Base-by-base conservation (phyloP, 2,888 invertebrate genomes). In the Colletes collaris region DNA sequence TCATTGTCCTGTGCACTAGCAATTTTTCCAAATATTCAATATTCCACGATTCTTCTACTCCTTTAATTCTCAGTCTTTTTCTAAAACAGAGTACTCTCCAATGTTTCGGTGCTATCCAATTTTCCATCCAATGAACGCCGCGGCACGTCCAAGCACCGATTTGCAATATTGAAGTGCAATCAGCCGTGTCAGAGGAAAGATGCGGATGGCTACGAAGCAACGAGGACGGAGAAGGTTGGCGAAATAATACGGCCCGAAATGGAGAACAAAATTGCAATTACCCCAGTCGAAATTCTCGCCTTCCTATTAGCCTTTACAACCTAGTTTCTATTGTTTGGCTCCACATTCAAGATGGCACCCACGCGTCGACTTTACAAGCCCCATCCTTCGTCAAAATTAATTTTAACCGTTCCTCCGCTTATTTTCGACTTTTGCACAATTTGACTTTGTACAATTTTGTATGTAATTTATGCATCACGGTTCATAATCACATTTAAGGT, bases 181-280 rank as follows among this genome's bases (percentile, higher is more conserved):
- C 72, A 65, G 27, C 53, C 65, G 55, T n/a, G 72, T 52, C 3
- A 19, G 46, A 27, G n/a, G 16, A 69, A 66, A 49, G 37, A 44
- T 27, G n/a, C 59, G 50, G 60, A 46, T 46, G 44, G 64, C 35
- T 66, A 62, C 66, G 46, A 19, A 44, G 53, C 65, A 69, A 65
- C 44, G 50, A 40, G 19, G 27, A 59, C 4, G 27, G 55, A 53
- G 44, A 63, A 44, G 58, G 69, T 66, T 59, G 75, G 19, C 46
- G 62, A 49, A 64, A 37, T 37, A 66, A 58, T 55, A 55, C 37
- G 60, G 49, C 46, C 10, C 68, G 76, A 86, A 84, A 86, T 78
- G 80, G 73, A 80, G 83, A 88, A 89, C 87, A 89, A 90, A 77
- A 90, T 90, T 89, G 87, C 88, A 87, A 91, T 90, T 90, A 89